Evolutionary conservation across 2,888 invertebrate genomes (phyloP).

Genomic region (Caenorhabditis drosophilae): DNA sequence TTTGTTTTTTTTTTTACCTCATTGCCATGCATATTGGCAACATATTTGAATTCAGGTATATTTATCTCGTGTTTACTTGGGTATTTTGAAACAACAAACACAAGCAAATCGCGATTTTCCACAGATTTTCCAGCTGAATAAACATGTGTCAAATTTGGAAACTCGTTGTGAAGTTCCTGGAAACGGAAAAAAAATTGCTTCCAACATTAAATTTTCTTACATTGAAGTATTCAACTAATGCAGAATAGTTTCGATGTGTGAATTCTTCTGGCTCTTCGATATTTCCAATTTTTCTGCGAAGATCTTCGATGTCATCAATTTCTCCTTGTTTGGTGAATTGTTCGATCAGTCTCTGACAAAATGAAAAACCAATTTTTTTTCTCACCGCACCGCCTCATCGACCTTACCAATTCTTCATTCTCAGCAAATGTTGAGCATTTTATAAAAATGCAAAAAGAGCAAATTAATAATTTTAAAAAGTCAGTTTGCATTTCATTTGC

Average conservation of each 20-base stretch:
- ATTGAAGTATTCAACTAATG: conserved; percentile 29
- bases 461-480: too few species aligned
- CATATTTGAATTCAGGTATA: conserved; percentile 88
- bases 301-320: conserved; percentile 39
- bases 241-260: conserved; percentile 40
- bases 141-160: conserved; percentile 68
- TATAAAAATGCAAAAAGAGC: conserved; percentile 5
- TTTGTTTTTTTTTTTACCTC: too few species aligned
- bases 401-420: conserved; percentile 21
- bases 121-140: conserved; percentile 83
- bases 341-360: conserved; percentile 40
- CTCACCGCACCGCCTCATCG: too few species aligned
- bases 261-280: conserved; percentile 35
- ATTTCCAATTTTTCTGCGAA: conserved; percentile 38
- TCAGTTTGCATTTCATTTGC: too few species aligned
- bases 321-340: conserved; percentile 50
- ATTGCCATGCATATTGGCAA: conserved; percentile 95
- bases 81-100: conserved; percentile 83
- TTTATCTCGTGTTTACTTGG: conserved; percentile 82
- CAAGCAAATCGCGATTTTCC: conserved; percentile 83
- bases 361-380: too few species aligned
- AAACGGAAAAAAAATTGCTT: background rate
- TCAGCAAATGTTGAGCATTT: conserved; percentile 17
- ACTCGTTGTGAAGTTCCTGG: conserved; percentile 40
- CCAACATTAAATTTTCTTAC: conserved; percentile 5